phyloP scores from a whole-genome alignment of 2,888 invertebrate species.

The Chloromyia formosa region DNA sequence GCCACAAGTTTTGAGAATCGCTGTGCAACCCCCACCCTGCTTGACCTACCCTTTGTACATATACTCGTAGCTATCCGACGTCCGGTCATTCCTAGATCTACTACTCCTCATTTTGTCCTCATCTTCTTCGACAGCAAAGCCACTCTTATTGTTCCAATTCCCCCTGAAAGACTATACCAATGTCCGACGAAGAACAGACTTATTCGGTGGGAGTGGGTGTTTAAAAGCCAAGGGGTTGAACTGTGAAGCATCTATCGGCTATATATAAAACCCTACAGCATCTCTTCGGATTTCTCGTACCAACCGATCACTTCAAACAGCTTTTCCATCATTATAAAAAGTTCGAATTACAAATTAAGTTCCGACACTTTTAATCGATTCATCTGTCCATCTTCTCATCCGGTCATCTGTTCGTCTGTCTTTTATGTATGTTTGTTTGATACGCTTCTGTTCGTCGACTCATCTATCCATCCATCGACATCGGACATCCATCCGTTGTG shows the following conservation, averaged over 20 bases:
- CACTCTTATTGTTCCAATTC: conserved; percentile 22
- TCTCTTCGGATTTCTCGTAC: too few relatives aligned
- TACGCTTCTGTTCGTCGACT: conserved; percentile 12
- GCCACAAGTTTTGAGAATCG: conserved; percentile 49
- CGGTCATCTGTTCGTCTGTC: conserved; percentile 31
- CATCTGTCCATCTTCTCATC: conserved; percentile 47
- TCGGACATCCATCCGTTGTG: conserved; percentile 37
- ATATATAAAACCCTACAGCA: too few relatives aligned
- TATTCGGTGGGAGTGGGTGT: too few relatives aligned
- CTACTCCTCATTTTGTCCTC: neutral
- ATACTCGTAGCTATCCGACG: neutral
- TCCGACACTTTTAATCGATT: conserved; percentile 48
- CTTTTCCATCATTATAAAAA: conserved; percentile 14
- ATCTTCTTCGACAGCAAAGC: too few relatives aligned
- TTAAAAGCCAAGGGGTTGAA: too few relatives aligned
- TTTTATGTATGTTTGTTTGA: conserved; percentile 1
- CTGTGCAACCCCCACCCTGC: conserved; percentile 39
- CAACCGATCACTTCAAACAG: neutral
- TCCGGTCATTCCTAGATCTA: neutral
- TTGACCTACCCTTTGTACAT: conserved; percentile 8
- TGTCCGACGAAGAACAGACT: neutral
- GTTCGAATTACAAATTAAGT: conserved; percentile 47
- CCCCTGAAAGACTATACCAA: neutral
- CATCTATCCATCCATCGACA: conserved; percentile 36
- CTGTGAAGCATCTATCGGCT: too few relatives aligned